phyloP scores from a whole-genome alignment of 2,888 invertebrate species.

The Morpho helenor region DNA sequence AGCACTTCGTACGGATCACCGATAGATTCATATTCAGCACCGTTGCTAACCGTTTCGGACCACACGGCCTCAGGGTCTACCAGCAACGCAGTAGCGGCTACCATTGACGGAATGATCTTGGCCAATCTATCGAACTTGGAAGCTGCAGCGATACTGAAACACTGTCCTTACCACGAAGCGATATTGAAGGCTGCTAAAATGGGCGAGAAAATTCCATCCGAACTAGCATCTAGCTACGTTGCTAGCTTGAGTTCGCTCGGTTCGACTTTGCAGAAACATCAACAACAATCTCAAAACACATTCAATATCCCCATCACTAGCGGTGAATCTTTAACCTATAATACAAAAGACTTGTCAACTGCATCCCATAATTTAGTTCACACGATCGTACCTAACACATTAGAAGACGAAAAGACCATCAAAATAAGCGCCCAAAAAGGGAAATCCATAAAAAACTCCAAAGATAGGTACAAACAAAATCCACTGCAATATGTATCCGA shows the following conservation, averaged over 20 bases:
- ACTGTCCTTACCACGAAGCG: constrained; percentile 74
- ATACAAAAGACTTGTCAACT: constrained; percentile 48
- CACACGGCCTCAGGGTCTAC: constrained; percentile 70
- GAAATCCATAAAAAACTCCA: constrained; percentile 48
- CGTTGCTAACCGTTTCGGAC: constrained; percentile 69
- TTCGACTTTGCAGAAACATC: constrained; percentile 66
- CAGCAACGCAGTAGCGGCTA: constrained; percentile 55
- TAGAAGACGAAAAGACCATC: constrained; percentile 42
- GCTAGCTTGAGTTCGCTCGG: constrained; percentile 75
- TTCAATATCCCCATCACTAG: constrained; percentile 46
- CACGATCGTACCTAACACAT: constrained; percentile 45
- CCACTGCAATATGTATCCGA: constrained; percentile 51
- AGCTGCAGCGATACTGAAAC: constrained; percentile 69
- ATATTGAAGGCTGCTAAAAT: constrained; percentile 64
- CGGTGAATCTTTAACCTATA: constrained; percentile 47
- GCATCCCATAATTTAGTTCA: constrained; percentile 58
- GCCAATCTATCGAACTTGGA: constrained; percentile 61
- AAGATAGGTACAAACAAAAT: constrained; percentile 49
- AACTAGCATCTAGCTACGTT: constrained; percentile 72
- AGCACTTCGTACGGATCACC: constrained; percentile 63
- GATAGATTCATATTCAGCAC: constrained; percentile 74
- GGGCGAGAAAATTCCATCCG: constrained; percentile 67
- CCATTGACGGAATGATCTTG: constrained; percentile 59
- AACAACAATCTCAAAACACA: constrained; percentile 41
- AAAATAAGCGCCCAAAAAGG: constrained; percentile 44